Conservation (phyloP, 2,113 vertebrate species). For the Nycticorax nycticorax region DNA sequence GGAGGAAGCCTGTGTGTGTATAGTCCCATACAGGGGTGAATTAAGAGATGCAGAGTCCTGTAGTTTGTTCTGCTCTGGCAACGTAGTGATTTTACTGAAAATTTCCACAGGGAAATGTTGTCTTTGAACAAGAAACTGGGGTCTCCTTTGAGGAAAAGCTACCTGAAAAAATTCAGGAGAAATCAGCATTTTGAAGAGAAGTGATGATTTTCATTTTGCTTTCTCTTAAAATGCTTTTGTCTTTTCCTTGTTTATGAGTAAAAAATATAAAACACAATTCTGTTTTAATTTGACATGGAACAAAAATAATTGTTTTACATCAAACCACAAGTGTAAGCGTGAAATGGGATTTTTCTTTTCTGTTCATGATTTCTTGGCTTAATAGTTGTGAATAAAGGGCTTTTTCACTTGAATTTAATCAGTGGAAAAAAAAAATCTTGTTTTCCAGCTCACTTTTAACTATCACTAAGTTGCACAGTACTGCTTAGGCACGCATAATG, state of each 20-base stretch:
- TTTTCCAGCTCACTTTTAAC: background rate
- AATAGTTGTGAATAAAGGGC: background rate
- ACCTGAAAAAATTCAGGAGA: background rate
- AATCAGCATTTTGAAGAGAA: background rate
- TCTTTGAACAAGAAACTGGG: background rate
- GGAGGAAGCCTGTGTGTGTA: background rate
- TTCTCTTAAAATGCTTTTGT: background rate
- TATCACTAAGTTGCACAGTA: background rate
- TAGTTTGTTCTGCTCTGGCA: background rate
- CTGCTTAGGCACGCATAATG: background rate
- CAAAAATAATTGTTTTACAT: background rate
- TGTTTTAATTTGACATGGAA: background rate
- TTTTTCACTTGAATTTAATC: background rate
- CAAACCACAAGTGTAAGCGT: background rate
- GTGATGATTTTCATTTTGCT: background rate
- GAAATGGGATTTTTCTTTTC: slow-evolving; percentile 9
- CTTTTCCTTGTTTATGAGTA: background rate
- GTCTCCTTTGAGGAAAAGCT: background rate
- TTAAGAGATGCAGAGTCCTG: background rate
- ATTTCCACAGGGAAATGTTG: background rate
- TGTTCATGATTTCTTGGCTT: background rate
- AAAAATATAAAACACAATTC: background rate
- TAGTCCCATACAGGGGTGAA: background rate
- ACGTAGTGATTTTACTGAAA: background rate
- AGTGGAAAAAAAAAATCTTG: background rate